Evolutionary conservation across 2,797 vertebrate species (phyloP).

Genomic region (Clamator glandarius): DNA sequence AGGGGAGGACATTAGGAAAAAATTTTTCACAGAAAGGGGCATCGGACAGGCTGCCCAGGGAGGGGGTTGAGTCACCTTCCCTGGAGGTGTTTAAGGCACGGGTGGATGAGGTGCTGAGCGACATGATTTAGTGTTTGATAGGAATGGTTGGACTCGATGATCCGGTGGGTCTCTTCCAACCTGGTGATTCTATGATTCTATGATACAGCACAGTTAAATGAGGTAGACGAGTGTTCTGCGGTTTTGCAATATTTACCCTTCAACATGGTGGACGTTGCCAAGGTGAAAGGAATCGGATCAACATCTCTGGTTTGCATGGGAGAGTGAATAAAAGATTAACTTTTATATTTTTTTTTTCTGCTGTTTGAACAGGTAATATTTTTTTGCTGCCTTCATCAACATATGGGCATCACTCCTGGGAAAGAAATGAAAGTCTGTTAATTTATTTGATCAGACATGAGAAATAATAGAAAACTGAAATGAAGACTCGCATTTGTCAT

Average conservation of each 20-base stretch:
- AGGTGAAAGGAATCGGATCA: conserved; percentile 4
- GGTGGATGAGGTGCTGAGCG: too few species aligned
- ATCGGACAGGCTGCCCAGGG: too few species aligned
- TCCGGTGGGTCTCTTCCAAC: too few species aligned
- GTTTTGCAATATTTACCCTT: neutral
- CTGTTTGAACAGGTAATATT: conserved; percentile 65
- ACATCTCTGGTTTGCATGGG: conserved; percentile 10
- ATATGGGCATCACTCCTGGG: conserved; percentile 60
- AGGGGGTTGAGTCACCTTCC: too few species aligned
- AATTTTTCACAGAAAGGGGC: too few species aligned
- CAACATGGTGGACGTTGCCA: neutral
- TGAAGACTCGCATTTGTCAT: conserved; percentile 41
- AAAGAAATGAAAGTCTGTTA: conserved; percentile 67
- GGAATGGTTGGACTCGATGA: too few species aligned
- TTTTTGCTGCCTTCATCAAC: conserved; percentile 45
- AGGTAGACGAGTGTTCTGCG: conserved; percentile 6
- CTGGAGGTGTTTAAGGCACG: too few species aligned
- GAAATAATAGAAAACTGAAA: conserved; percentile 73
- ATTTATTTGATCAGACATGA: conserved; percentile 75
- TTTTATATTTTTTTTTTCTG: neutral
- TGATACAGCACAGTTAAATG: neutral
- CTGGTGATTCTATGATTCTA: too few species aligned
- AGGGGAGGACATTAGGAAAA: too few species aligned
- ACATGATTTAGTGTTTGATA: too few species aligned
- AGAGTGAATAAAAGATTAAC: conserved; percentile 15